phyloP scores from a whole-genome alignment of 2,113 vertebrate species.

The Myiopsitta monachus region DNA sequence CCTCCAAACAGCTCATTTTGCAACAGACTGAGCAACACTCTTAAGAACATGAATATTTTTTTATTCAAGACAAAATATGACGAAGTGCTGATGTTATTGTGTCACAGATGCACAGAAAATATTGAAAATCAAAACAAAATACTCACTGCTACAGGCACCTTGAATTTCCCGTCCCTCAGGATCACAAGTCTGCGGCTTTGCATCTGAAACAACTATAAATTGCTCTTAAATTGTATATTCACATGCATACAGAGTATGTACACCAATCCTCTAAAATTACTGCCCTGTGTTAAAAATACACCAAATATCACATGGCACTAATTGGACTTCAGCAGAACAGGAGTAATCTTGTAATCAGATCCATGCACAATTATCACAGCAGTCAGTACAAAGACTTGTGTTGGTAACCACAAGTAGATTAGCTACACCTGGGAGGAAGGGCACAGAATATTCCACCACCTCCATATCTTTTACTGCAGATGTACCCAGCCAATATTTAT shows the following conservation, averaged over 20 bases:
- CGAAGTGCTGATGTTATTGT: not conserved
- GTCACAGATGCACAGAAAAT: not conserved
- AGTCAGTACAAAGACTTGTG: not conserved
- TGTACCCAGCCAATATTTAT: not conserved
- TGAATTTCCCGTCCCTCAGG: slow-evolving; percentile 60
- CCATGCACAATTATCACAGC: not conserved
- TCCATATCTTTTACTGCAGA: not conserved
- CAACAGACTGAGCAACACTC: not conserved
- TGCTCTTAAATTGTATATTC: not conserved
- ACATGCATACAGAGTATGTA: not conserved
- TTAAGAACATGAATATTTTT: not conserved
- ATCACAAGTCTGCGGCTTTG: slow-evolving; percentile 62
- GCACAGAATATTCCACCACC: not conserved
- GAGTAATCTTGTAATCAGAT: not conserved
- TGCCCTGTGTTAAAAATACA: not conserved
- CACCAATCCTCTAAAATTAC: not conserved
- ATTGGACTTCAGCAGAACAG: not conserved
- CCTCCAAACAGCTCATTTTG: not conserved
- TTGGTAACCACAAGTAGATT: not conserved
- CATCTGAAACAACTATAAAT: slow-evolving; percentile 70
- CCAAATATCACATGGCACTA: not conserved
- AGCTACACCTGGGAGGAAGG: not conserved
- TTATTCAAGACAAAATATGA: not conserved
- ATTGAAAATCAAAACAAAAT: not conserved
- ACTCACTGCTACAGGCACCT: slow-evolving; percentile 75